Evolutionary conservation across 2,888 invertebrate species (phyloP), one percentile per base, ranked within the genome.

Genomic region (Melolontha melolontha): DNA sequence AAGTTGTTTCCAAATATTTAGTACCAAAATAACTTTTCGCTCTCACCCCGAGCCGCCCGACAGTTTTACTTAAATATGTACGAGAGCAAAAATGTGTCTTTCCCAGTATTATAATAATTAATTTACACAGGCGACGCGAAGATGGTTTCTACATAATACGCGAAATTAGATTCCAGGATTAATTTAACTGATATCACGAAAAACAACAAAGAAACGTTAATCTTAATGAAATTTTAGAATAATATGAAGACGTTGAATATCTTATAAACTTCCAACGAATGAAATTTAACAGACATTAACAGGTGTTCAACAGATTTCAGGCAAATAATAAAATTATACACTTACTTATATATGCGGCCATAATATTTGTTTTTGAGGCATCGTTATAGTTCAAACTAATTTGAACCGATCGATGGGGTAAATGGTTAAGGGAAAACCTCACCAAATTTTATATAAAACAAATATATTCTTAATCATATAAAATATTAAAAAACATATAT

Each of bases 1-100:
- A 62, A 62, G 59, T 62, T 62, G 59, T 49, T 62, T 62, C 47
- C 47, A 47, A 62, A 62, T 62, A 62, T 62, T 62, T 62, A 49
- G 47, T 47, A 62, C 59, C 47, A 29, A 62, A 62, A 62, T 62
- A 62, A 47, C 59, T 62, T 62, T 62, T 62, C 59, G 47, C 59
- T 49, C 47, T 49, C 47, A 49, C 49, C 42, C 42, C 59, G 39
- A 14, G 47, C 14, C 34, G 14, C 47, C 34, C 47, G 47, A 62
- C 59, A 49, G 49, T 29, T 16, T 59, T 29, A 44, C 47, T 47
- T 47, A 59, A 62, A 62, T 47, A 44, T 47, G 34, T 62, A 62
- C 47, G 34, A 62, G 34, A 47, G 59, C 47, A 62, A 62, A 62
- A 62, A 62, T 62, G 34, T 62, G 47, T 47, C 47, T 29, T 44